Conservation (phyloP, 2,797 vertebrate species). For the Phataginus tricuspis region DNA sequence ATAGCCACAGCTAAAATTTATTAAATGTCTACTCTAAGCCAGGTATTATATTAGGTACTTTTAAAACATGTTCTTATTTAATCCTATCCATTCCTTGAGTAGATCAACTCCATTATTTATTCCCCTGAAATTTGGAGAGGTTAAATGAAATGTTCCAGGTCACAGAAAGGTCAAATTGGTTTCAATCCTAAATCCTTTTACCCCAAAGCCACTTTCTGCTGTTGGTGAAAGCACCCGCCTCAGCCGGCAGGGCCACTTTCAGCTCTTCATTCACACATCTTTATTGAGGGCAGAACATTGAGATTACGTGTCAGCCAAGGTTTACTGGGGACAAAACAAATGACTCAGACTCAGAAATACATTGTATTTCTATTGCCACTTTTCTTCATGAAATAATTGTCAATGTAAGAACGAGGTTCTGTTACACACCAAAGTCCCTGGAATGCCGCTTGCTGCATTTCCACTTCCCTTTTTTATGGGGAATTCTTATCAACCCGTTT, state of each 20-base stretch:
- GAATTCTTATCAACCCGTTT: not conserved
- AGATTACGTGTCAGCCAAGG: not conserved
- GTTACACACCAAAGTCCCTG: not conserved
- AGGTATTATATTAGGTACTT: not conserved
- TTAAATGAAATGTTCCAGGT: not conserved
- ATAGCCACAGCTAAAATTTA: not conserved
- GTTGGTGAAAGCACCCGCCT: not conserved
- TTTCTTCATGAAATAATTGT: not conserved
- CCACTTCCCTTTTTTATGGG: not conserved
- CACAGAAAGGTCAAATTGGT: slow-evolving; percentile 1
- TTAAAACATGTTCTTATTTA: not conserved
- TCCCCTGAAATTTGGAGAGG: not conserved
- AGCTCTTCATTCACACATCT: not conserved
- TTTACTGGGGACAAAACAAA: not conserved
- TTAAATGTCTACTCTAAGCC: not conserved
- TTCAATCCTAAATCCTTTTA: not conserved
- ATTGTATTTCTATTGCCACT: not conserved
- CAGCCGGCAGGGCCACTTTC: not conserved
- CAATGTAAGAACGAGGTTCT: not conserved
- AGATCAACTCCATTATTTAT: slow-evolving; percentile 1
- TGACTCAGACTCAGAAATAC: not conserved
- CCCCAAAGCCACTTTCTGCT: not conserved
- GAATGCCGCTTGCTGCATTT: not conserved
- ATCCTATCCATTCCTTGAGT: not conserved
- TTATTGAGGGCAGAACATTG: not conserved